Conservation (phyloP, 2,797 vertebrate species). For the Lophius americanus region DNA sequence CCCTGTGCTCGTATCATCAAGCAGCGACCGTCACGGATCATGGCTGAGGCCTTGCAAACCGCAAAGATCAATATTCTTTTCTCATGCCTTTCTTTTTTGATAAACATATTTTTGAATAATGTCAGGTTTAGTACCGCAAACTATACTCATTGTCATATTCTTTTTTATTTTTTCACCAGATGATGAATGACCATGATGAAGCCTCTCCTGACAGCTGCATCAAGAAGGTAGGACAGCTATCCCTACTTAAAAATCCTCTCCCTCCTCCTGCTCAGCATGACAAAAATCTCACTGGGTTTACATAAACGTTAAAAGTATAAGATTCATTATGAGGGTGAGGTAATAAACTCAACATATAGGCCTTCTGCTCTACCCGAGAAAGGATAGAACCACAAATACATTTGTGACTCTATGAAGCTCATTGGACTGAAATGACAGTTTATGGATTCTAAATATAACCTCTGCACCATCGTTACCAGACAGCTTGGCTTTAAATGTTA, state of each 20-base stretch:
- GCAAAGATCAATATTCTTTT: conserved; percentile 35
- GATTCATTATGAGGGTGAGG: neutral
- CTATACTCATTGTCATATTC: conserved; percentile 1
- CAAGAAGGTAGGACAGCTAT: conserved; percentile 88
- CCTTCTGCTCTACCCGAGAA: too few relatives aligned
- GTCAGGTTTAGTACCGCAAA: neutral
- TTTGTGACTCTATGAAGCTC: neutral
- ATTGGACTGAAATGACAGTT: neutral
- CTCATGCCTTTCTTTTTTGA: conserved; percentile 14
- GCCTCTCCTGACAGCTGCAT: conserved; percentile 88
- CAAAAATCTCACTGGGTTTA: neutral
- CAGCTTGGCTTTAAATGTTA: neutral
- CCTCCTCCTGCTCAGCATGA: neutral
- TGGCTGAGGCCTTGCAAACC: conserved; percentile 1
- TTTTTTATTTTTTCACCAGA: conserved; percentile 75
- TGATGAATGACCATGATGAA: conserved; percentile 90
- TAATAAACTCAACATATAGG: neutral
- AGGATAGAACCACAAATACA: neutral
- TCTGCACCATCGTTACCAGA: neutral
- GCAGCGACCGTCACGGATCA: conserved; percentile 25
- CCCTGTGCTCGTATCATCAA: conserved; percentile 48
- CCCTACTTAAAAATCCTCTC: neutral
- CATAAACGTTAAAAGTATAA: neutral
- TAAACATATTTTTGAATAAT: conserved; percentile 5
- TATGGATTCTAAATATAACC: neutral